phyloP scores from a whole-genome alignment of 92 coral and sea anemone species.

The Muricea muricata region DNA sequence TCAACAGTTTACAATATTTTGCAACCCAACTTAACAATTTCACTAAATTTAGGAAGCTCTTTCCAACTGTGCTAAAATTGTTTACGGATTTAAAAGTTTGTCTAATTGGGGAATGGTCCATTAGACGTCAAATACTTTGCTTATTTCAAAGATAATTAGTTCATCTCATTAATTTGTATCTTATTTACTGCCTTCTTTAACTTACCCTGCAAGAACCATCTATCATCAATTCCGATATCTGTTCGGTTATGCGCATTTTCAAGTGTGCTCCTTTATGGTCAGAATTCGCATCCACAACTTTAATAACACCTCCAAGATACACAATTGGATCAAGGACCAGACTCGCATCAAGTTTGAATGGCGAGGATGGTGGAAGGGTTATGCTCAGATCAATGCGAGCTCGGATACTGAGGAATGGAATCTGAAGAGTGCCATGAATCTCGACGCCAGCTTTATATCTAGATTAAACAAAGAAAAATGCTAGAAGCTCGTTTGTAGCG shows the following conservation, averaged over 20 bases:
- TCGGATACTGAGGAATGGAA: conserved; percentile 17
- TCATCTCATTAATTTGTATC: too few relatives aligned
- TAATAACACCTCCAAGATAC: conserved; percentile 16
- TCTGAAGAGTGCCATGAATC: conserved; percentile 15
- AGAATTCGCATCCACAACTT: conserved; percentile 8
- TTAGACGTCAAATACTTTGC: too few relatives aligned
- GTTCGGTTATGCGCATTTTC: neutral
- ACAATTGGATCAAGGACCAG: conserved; percentile 11
- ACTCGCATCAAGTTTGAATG: neutral
- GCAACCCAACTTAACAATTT: too few relatives aligned
- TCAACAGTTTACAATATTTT: too few relatives aligned
- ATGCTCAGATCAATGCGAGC: conserved; percentile 4
- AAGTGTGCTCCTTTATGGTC: conserved; percentile 2
- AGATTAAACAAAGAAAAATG: neutral
- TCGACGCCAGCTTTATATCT: conserved; percentile 7
- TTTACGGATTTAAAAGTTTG: too few relatives aligned
- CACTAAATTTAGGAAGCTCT: too few relatives aligned
- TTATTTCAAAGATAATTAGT: too few relatives aligned
- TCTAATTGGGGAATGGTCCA: too few relatives aligned
- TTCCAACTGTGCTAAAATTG: too few relatives aligned
- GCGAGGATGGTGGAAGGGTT: neutral
- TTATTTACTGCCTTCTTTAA: too few relatives aligned
- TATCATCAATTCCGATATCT: neutral
- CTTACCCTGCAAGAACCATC: conserved; percentile 40
- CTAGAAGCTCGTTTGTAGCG: too few relatives aligned